phyloP scores from a whole-genome alignment of 1,140 invertebrate genomes.

The Drosophila paulistorum region DNA sequence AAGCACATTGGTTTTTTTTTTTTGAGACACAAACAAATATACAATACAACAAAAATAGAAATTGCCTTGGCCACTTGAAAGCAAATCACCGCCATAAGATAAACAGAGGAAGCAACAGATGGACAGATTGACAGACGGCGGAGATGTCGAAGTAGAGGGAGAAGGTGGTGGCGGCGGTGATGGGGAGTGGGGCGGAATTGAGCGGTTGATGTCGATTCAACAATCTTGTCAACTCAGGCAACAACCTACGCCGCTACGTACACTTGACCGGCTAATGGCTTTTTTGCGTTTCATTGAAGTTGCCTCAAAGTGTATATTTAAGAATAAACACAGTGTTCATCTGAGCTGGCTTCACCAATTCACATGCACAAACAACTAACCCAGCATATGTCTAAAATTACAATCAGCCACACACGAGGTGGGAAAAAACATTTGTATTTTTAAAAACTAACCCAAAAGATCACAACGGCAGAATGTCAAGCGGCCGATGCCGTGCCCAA shows the following conservation, averaged over 20 bases:
- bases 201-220: slow-evolving; percentile 11
- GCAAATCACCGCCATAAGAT: slow-evolving; percentile 57
- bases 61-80: slow-evolving; percentile 66
- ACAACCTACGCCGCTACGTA: slow-evolving; percentile 66
- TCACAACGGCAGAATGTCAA: too few relatives aligned
- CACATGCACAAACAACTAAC: too few relatives aligned
- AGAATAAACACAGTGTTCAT: too few relatives aligned
- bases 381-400: too few relatives aligned
- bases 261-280: slow-evolving; percentile 73
- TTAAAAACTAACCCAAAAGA: too few relatives aligned
- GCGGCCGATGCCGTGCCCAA: too few relatives aligned
- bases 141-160: slow-evolving; percentile 6
- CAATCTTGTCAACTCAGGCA: slow-evolving; percentile 53
- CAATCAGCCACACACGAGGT: too few relatives aligned
- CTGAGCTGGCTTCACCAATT: too few relatives aligned
- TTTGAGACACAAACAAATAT: neutral
- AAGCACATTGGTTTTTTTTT: neutral
- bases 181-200: neutral
- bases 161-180: neutral
- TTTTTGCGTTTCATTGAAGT: slow-evolving; percentile 78
- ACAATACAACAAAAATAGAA: slow-evolving; percentile 47
- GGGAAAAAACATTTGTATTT: too few relatives aligned
- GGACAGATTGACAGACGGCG: slow-evolving; percentile 25
- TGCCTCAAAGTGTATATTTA: slow-evolving; percentile 26
- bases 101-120: slow-evolving; percentile 39